Base-by-base conservation (phyloP, 2,888 invertebrate genomes). In the Sesamia inferens region DNA sequence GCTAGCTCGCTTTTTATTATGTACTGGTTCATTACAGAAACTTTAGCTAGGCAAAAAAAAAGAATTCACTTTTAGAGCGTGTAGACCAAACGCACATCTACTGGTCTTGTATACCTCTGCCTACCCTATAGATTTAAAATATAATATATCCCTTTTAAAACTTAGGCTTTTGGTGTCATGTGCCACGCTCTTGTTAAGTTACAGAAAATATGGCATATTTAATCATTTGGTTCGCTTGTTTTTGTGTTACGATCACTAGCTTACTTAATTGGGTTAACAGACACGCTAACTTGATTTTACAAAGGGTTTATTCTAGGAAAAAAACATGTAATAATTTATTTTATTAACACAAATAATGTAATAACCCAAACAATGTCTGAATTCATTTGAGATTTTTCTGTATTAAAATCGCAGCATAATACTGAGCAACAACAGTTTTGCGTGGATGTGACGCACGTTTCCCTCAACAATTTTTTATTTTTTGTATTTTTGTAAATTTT, bases 231-330 rank as follows among this genome's bases (percentile, higher is more conserved):
- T 61, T 61, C 74, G 59, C 55, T 76, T 74, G 75, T 74, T 76
- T 74, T 64, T 10, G 48, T 61, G 75, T 61, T 80, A 10, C 22
- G 31, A 73, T n/a, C 31, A 39, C 55, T 61, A 79, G 62, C 80
- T 31, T 76, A 73, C 73, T 51, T 79, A 76, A 80, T 76, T 76
- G 59, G 59, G 74, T 76, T 74, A 74, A 75, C 74, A 48, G 31
- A 80, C 59, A 65, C 59, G 76, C 75, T 22, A 80, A 16, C 63
- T 48, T 44, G 31, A 19, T 55, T 80, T 22, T 22, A 65, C 54
- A 76, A 80, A 80, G 59, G 80, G 80, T 74, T 76, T 80, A 48
- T 65, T 74, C 48, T 13, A 16, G 2, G 54, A 62, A 59, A 67
- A 68, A 42, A 44, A 19, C 55, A 65, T 65, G 59, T 58, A 10